Evolutionary conservation across 1,140 invertebrate genomes (phyloP).

Genomic region (Micrasema minimum): DNA sequence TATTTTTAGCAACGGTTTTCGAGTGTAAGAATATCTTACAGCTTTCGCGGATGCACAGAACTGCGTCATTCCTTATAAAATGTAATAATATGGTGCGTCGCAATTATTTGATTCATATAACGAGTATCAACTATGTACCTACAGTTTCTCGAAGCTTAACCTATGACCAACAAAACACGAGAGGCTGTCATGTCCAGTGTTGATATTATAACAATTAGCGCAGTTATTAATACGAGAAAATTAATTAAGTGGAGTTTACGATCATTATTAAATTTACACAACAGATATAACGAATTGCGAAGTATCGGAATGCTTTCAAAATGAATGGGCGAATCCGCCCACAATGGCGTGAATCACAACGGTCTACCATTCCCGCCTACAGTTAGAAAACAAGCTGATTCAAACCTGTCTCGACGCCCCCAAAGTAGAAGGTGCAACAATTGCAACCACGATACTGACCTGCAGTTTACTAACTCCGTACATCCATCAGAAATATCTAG

Average conservation of each 20-base stretch:
- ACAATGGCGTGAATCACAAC: constrained; percentile 24
- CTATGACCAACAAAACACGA: constrained; percentile 18
- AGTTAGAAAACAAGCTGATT: neutral
- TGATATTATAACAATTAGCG: neutral
- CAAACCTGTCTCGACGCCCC: constrained; percentile 26
- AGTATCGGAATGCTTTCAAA: neutral
- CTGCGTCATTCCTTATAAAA: constrained; percentile 7
- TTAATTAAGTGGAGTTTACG: neutral
- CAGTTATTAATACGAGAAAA: constrained; percentile 2
- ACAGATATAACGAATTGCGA: constrained; percentile 13
- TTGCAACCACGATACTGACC: too few species aligned
- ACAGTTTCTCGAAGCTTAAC: constrained; percentile 15
- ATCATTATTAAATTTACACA: constrained; percentile 1
- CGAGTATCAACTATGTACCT: neutral
- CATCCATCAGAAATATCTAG: too few species aligned
- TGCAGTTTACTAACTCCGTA: too few species aligned
- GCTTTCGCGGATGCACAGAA: neutral
- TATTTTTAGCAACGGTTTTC: constrained; percentile 15
- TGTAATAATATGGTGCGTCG: constrained; percentile 15
- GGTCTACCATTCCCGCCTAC: constrained; percentile 15
- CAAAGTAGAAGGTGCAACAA: neutral
- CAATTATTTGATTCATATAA: too few species aligned
- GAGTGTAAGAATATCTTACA: neutral
- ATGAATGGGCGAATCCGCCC: constrained; percentile 24
- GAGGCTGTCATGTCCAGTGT: neutral